Conservation (phyloP, 2,888 invertebrate genomes). For the Scaptomyza caliginosa region DNA sequence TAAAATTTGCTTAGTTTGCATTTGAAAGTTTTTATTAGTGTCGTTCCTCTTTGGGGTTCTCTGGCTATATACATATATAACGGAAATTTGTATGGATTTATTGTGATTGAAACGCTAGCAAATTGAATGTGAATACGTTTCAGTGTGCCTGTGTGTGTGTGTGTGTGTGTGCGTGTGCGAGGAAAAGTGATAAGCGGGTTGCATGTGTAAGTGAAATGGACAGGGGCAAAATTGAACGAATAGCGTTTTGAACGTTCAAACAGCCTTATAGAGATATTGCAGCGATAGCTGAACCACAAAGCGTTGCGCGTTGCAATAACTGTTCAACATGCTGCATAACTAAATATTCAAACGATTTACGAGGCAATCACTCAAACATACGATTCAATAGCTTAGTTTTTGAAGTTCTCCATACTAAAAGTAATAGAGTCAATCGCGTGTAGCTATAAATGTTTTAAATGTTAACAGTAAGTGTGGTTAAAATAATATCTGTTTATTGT, state of each 20-base stretch:
- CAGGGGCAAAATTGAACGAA: slow-evolving; percentile 37
- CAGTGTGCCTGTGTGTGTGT: neutral
- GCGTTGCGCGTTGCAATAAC: slow-evolving; percentile 39
- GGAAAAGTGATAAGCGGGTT: slow-evolving; percentile 47
- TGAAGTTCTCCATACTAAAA: neutral
- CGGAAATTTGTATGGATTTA: slow-evolving; percentile 79
- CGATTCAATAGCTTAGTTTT: neutral
- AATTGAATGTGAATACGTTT: slow-evolving; percentile 59
- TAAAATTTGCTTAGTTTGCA: slow-evolving; percentile 80
- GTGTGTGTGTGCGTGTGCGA: slow-evolving; percentile 7
- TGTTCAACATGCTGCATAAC: slow-evolving; percentile 17
- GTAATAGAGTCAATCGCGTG: neutral
- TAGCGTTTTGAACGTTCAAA: slow-evolving; percentile 29
- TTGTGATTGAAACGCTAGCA: slow-evolving; percentile 73
- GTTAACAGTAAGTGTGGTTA: too few relatives aligned
- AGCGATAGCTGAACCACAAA: slow-evolving; percentile 12
- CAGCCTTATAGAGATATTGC: slow-evolving; percentile 1
- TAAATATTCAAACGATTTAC: slow-evolving; percentile 22
- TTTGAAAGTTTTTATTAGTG: slow-evolving; percentile 75
- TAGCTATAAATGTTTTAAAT: too few relatives aligned
- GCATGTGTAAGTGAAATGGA: slow-evolving; percentile 41
- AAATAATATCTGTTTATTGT: too few relatives aligned
- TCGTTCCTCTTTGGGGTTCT: slow-evolving; percentile 53
- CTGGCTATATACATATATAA: slow-evolving; percentile 42
- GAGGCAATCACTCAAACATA: slow-evolving; percentile 6